Conservation (phyloP, 2,797 vertebrate species). For the Chaunax sp. region DNA sequence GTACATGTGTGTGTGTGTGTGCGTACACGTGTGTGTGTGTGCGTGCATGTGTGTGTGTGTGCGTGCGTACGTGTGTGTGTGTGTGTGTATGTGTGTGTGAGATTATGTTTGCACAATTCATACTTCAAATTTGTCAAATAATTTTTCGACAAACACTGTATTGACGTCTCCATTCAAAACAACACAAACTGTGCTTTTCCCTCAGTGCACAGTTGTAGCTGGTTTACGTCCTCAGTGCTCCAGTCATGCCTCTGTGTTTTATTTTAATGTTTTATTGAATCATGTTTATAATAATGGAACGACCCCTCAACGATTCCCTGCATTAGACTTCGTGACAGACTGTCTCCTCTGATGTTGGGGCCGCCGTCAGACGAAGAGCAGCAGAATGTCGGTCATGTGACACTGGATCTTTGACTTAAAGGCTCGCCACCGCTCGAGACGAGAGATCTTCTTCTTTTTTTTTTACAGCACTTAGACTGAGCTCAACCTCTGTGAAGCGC, state of each 20-base stretch:
- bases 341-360: conserved; percentile 47
- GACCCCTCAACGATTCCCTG: conserved; percentile 39
- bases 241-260: conserved; percentile 54
- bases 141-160: conserved; percentile 60
- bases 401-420: conserved; percentile 73
- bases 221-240: conserved; percentile 66
- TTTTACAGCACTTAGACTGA: conserved; percentile 64
- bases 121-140: conserved; percentile 45
- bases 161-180: conserved; percentile 40
- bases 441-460: conserved; percentile 12
- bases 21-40: not conserved
- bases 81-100: conserved; percentile 10
- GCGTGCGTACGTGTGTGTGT: conserved; percentile 6
- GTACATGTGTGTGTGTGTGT: conserved; percentile 6
- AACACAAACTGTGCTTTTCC: conserved; percentile 33
- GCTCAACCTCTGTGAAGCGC: conserved; percentile 75
- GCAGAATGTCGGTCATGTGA: conserved; percentile 66
- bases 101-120: conserved; percentile 54
- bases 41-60: conserved; percentile 6
- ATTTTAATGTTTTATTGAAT: conserved; percentile 37
- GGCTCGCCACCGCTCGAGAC: conserved; percentile 45
- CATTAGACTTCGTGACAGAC: conserved; percentile 55
- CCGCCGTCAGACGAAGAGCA: conserved; percentile 55
- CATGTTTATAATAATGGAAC: conserved; percentile 52
- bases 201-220: conserved; percentile 51